Conservation (phyloP, 2,113 vertebrate genomes). For the Haplochromis burtoni region DNA sequence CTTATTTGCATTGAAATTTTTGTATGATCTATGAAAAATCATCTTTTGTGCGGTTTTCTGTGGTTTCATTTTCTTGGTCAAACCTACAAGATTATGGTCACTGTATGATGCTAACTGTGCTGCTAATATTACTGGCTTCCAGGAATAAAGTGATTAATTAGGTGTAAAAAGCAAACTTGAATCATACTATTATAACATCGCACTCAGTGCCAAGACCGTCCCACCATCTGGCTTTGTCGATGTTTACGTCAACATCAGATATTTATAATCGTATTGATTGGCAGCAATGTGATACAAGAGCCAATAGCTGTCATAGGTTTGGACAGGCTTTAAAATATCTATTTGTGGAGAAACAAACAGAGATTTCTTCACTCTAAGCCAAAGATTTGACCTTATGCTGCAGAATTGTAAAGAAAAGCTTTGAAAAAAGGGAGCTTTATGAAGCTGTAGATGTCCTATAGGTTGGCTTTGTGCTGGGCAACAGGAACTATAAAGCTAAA, state of each 20-base stretch:
- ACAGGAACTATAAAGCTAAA: conserved; percentile 52
- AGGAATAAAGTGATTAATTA: neutral
- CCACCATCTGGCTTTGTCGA: neutral
- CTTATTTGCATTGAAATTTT: neutral
- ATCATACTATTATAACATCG: neutral
- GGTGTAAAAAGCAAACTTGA: neutral
- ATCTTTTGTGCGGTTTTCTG: no score
- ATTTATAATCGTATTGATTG: conserved; percentile 13
- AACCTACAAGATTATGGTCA: no score
- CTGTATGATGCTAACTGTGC: neutral
- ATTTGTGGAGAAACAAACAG: neutral
- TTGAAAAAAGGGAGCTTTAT: neutral
- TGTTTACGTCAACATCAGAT: conserved; percentile 21
- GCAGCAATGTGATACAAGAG: neutral
- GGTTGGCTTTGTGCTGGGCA: conserved; percentile 30
- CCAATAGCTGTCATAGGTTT: neutral
- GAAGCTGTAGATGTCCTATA: conserved; percentile 8
- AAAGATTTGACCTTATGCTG: neutral
- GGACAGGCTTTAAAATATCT: neutral
- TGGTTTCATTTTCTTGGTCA: no score
- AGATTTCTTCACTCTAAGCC: neutral
- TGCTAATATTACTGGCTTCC: neutral
- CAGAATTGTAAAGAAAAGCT: neutral
- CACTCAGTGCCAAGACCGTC: neutral
- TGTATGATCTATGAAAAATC: no score